Percentiles rank a stretch among this genome's conserved stretches.
phyloP scores from a whole-genome alignment of 2,113 vertebrate species.

The Pterocles orientalis region DNA sequence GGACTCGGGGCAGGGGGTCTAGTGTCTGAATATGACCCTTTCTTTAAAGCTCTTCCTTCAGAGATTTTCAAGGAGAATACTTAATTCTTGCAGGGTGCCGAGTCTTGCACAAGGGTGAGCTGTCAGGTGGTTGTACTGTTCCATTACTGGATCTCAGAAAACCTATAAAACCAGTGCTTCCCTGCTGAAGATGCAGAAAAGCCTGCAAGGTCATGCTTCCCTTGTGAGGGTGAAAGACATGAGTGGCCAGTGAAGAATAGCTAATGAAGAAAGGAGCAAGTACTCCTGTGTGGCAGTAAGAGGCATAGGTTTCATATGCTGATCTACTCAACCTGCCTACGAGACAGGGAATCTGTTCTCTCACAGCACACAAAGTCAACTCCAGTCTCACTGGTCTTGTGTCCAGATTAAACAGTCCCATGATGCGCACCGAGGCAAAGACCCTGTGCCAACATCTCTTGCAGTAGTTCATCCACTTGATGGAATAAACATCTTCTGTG shows the following conservation, averaged over 20 bases:
- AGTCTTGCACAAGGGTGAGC: not conserved
- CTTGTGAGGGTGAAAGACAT: not conserved
- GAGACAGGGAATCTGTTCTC: not conserved
- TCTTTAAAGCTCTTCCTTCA: not conserved
- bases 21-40: not conserved
- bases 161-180: not conserved
- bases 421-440: not conserved
- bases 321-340: rapidly evolving
- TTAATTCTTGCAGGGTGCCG: not conserved
- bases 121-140: not conserved
- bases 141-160: not conserved
- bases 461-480: not conserved
- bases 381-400: not conserved
- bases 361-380: not conserved
- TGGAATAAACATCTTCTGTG: not conserved
- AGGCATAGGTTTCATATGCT: not conserved
- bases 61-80: not conserved
- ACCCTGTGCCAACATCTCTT: not conserved
- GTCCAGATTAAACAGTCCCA: not conserved
- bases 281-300: not conserved
- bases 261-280: not conserved
- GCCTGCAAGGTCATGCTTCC: not conserved
- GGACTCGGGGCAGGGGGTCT: rapidly evolving
- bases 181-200: not conserved
- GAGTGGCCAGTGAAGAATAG: not conserved